Evolutionary conservation across 2,797 vertebrate genomes (phyloP).

Genomic region (Hyperoplus immaculatus): DNA sequence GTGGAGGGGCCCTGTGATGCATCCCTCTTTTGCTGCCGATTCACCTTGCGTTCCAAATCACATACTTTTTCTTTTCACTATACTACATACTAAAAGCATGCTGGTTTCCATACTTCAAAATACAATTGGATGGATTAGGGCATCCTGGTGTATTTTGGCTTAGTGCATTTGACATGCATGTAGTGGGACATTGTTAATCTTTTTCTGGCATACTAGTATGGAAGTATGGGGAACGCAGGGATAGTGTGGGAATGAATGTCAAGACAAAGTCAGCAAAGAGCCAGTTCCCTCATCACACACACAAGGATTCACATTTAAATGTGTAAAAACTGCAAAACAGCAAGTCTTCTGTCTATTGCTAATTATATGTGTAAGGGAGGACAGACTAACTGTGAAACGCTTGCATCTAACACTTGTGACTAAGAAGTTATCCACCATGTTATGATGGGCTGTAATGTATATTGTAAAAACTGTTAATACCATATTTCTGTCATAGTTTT

Average conservation of each 20-base stretch:
- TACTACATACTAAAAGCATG: too few relatives aligned
- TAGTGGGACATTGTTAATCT: too few relatives aligned
- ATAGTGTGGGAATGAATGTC: constrained; percentile 69
- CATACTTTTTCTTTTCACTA: too few relatives aligned
- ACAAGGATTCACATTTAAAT: constrained; percentile 36
- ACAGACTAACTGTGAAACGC: constrained; percentile 7
- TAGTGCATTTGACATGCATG: too few relatives aligned
- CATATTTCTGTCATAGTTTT: constrained; percentile 24
- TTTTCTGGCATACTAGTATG: too few relatives aligned
- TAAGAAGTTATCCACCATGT: neutral
- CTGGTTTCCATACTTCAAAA: too few relatives aligned
- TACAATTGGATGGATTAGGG: too few relatives aligned
- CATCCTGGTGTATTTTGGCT: too few relatives aligned
- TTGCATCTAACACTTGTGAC: constrained; percentile 12
- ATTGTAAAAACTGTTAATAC: constrained; percentile 24
- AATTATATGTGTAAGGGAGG: constrained; percentile 8
- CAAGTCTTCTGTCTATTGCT: constrained; percentile 15
- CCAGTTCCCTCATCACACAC: constrained; percentile 28
- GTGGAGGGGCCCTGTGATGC: constrained; percentile 54
- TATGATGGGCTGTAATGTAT: constrained; percentile 9
- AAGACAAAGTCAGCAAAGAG: constrained; percentile 67
- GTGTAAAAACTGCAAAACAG: constrained; percentile 42
- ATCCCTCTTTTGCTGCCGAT: constrained; percentile 53
- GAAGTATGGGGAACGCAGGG: too few relatives aligned
- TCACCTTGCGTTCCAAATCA: too few relatives aligned